A percentile compares a stretch with the other conserved stretches of the same genome.
phyloP scores from a whole-genome alignment of 2,888 invertebrate genomes.

The Epirrhoe tristata region DNA sequence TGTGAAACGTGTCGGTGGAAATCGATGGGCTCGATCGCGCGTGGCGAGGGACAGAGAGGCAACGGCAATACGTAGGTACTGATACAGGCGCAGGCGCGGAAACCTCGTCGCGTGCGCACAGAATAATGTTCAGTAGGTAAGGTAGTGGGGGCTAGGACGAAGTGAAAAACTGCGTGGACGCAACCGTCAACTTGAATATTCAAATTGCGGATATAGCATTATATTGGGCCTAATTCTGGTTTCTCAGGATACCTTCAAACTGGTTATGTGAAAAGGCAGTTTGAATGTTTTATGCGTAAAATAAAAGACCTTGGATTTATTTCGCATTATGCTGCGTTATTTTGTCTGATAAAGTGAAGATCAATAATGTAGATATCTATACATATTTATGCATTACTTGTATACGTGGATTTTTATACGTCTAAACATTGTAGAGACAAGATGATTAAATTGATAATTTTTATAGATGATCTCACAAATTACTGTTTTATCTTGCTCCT shows the following conservation, averaged over 20 bases:
- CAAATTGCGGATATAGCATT: constrained; percentile 26
- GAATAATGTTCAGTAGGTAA: constrained; percentile 24
- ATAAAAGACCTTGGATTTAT: constrained; percentile 7
- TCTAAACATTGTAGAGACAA: neutral
- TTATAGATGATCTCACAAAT: neutral
- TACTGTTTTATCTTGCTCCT: neutral
- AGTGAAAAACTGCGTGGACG: constrained; percentile 70
- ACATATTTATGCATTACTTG: no score
- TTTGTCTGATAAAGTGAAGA: neutral
- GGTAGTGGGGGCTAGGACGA: constrained; percentile 72
- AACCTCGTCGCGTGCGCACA: constrained; percentile 54
- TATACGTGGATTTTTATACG: no score
- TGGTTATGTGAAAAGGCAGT: constrained; percentile 15
- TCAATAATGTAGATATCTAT: neutral
- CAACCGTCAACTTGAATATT: constrained; percentile 47
- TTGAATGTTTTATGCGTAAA: constrained; percentile 14
- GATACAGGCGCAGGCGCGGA: constrained; percentile 51
- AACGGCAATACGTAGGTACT: constrained; percentile 59
- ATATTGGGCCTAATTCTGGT: constrained; percentile 28
- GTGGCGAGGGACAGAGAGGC: constrained; percentile 67
- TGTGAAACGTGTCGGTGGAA: constrained; percentile 62
- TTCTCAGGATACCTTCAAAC: constrained; percentile 23
- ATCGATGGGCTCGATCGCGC: constrained; percentile 68
- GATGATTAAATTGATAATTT: neutral
- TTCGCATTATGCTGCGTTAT: neutral